Percentiles rank a stretch among this genome's conserved stretches.
These are phyloP conservation scores for Saccostrea echinata DNA, from an alignment of 1,140 invertebrate species.

Conservation along the genomic window DNA sequence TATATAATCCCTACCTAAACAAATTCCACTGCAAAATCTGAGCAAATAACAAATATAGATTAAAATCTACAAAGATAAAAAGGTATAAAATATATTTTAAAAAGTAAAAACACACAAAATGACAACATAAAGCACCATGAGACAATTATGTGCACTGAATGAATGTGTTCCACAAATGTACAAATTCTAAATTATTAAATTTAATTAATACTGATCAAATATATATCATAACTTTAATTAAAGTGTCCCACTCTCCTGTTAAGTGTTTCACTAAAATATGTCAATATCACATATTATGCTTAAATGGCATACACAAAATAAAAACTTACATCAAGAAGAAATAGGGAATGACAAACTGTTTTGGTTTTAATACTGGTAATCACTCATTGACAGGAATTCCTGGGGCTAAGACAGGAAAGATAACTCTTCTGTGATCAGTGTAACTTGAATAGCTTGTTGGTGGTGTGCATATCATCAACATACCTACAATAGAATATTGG, in stretches of 20 bases:
- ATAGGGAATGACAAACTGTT: background rate
- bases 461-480: conserved; percentile 74
- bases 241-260: background rate
- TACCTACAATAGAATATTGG: conserved; percentile 67
- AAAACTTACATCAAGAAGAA: background rate
- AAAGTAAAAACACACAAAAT: background rate
- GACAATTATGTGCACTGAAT: conserved; percentile 19
- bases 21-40: background rate
- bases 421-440: conserved; percentile 51
- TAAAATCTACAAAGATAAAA: background rate
- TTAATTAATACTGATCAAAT: conserved; percentile 14
- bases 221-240: background rate
- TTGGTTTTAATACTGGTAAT: background rate
- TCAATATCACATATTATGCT: conserved; percentile 22
- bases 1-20: background rate
- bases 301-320: background rate
- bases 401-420: background rate
- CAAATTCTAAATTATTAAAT: background rate
- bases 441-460: conserved; percentile 71
- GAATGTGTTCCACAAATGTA: conserved; percentile 27
- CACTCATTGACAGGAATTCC: background rate
- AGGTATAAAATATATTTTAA: background rate
- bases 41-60: conserved; percentile 27
- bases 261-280: background rate
- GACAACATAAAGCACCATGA: conserved; percentile 28